Percentiles rank a stretch among this genome's conserved stretches.
Conservation (phyloP, 2,797 vertebrate species). For the Chrosomus eos region DNA sequence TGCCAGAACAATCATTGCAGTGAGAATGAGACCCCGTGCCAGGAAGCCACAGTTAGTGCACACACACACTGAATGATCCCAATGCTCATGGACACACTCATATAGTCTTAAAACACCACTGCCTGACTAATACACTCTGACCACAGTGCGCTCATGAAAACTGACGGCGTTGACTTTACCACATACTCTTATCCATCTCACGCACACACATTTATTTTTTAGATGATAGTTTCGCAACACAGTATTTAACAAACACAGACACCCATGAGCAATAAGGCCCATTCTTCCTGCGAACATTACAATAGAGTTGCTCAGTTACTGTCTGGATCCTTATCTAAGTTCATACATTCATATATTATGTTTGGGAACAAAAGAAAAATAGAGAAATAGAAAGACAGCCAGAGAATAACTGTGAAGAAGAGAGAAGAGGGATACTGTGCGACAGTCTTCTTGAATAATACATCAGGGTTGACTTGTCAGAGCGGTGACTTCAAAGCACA, state of each 20-base stretch:
- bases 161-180: slow-evolving; percentile 28
- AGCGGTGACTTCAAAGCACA: slow-evolving; percentile 73
- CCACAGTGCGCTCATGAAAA: not conserved
- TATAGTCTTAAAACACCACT: slow-evolving; percentile 57
- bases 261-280: slow-evolving; percentile 23
- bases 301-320: slow-evolving; percentile 27
- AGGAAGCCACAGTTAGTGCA: slow-evolving; percentile 61
- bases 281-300: slow-evolving; percentile 34
- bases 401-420: slow-evolving; percentile 49
- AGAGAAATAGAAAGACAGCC: slow-evolving; percentile 49
- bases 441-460: slow-evolving; percentile 80
- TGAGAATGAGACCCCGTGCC: slow-evolving; percentile 70
- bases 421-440: slow-evolving; percentile 62
- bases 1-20: slow-evolving; percentile 73
- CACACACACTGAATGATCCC: slow-evolving; percentile 63
- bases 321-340: slow-evolving; percentile 38
- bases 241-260: slow-evolving; percentile 29
- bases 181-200: slow-evolving; percentile 27
- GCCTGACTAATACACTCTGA: slow-evolving; percentile 59
- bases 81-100: slow-evolving; percentile 54
- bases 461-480: slow-evolving; percentile 76
- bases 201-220: slow-evolving; percentile 24
- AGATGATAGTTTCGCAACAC: slow-evolving; percentile 28
- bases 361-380: slow-evolving; percentile 49
- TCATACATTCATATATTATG: slow-evolving; percentile 55